Evolutionary conservation across 1,140 invertebrate species (phyloP).

Genomic region (Coelopa frigida): DNA sequence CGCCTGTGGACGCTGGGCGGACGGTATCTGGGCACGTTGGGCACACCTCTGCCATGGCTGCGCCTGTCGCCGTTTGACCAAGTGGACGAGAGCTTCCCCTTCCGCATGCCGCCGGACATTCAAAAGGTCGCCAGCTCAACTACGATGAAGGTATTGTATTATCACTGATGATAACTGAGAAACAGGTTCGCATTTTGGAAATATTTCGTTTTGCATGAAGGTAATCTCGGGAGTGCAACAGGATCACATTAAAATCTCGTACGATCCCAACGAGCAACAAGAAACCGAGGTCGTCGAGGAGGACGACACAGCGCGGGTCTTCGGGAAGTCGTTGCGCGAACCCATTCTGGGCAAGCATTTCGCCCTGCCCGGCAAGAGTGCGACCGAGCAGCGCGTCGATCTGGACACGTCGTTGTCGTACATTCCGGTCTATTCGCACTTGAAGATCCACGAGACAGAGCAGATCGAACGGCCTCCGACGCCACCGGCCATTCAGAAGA

Average conservation of each 20-base stretch:
- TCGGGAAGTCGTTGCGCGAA: conserved; percentile 43
- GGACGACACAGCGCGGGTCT: conserved; percentile 22
- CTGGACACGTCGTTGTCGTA: conserved; percentile 50
- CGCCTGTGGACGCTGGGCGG: conserved; percentile 62
- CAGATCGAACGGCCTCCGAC: conserved; percentile 45
- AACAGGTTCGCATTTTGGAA: neutral
- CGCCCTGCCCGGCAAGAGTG: conserved; percentile 39
- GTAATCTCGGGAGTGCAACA: conserved; percentile 10
- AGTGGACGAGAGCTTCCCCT: conserved; percentile 36
- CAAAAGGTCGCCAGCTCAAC: conserved; percentile 57
- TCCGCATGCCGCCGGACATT: conserved; percentile 57
- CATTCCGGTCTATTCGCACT: conserved; percentile 53
- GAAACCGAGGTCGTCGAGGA: conserved; percentile 1
- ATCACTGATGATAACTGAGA: no score
- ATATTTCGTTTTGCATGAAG: neutral
- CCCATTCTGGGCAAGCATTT: conserved; percentile 48
- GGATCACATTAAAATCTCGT: conserved; percentile 4
- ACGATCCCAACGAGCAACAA: neutral
- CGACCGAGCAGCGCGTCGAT: conserved; percentile 34
- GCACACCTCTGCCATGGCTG: conserved; percentile 54
- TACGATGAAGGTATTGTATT: conserved; percentile 56
- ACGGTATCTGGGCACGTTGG: conserved; percentile 61
- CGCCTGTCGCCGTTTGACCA: conserved; percentile 47
- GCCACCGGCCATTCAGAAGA: conserved; percentile 44
- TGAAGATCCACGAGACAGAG: conserved; percentile 47